Evolutionary conservation across 92 coral and sea anemone species (phyloP).

Genomic region (Epizoanthus stellaris): DNA sequence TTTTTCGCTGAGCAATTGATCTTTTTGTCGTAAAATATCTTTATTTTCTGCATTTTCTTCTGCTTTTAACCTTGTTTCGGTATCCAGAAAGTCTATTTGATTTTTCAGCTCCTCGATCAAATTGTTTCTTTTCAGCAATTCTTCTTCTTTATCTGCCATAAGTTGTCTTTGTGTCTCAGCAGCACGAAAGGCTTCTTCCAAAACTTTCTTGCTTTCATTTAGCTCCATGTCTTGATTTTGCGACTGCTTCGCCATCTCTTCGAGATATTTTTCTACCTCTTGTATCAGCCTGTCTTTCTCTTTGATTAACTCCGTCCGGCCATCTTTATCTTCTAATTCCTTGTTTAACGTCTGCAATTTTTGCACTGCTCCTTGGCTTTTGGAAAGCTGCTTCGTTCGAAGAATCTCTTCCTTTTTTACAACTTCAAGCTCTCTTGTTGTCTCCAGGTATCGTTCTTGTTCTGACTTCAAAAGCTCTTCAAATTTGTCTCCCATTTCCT

Average conservation of each 20-base stretch:
- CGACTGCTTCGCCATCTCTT: slow-evolving; percentile 36
- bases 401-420: not conserved
- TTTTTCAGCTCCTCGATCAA: slow-evolving; percentile 55
- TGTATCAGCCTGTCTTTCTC: slow-evolving; percentile 15
- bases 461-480: slow-evolving; percentile 55
- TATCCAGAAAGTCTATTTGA: slow-evolving; percentile 56
- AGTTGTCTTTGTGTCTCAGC: slow-evolving; percentile 25
- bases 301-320: slow-evolving; percentile 1
- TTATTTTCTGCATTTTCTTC: slow-evolving; percentile 58
- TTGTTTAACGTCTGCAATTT: slow-evolving; percentile 9
- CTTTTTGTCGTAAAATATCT: slow-evolving; percentile 50
- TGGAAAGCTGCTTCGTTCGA: slow-evolving; percentile 4
- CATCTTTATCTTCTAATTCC: slow-evolving; percentile 1
- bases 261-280: not conserved
- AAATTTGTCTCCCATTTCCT: slow-evolving; percentile 52
- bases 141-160: slow-evolving; percentile 48
- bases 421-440: slow-evolving; percentile 36
- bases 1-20: slow-evolving; percentile 50
- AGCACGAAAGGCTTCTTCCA: not conserved
- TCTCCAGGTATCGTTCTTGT: slow-evolving; percentile 40
- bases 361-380: slow-evolving; percentile 12
- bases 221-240: slow-evolving; percentile 7
- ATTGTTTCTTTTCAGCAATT: slow-evolving; percentile 50
- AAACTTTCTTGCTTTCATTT: slow-evolving; percentile 15
- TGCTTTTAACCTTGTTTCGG: slow-evolving; percentile 44